Evolutionary conservation across 2,888 invertebrate genomes (phyloP).

Genomic region (Eupithecia abbreviata): DNA sequence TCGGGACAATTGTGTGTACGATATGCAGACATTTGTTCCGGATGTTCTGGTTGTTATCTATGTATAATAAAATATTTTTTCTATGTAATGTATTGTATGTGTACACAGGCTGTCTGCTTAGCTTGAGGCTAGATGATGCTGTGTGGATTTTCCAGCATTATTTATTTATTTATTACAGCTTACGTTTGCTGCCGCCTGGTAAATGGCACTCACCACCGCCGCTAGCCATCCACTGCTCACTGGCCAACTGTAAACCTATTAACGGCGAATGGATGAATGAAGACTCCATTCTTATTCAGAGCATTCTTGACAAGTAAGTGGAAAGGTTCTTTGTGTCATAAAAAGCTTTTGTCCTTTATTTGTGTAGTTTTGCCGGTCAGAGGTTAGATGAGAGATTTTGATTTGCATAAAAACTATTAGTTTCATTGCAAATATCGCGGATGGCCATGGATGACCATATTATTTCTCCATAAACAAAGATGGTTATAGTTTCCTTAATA

Average conservation of each 20-base stretch:
- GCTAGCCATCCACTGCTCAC: conserved; percentile 84
- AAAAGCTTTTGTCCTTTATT: not conserved
- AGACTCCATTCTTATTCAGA: conserved; percentile 82
- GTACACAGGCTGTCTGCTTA: too few relatives aligned
- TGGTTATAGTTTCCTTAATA: too few relatives aligned
- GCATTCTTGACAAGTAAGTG: conserved; percentile 85
- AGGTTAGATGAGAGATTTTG: not conserved
- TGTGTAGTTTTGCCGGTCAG: not conserved
- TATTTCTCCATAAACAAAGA: too few relatives aligned
- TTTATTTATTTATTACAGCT: conserved; percentile 54
- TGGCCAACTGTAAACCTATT: conserved; percentile 83
- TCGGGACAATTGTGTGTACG: too few relatives aligned
- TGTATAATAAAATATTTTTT: too few relatives aligned
- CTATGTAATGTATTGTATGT: too few relatives aligned
- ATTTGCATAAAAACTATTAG: not conserved
- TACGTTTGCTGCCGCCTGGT: conserved; percentile 75
- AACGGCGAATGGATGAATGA: conserved; percentile 79
- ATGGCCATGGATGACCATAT: too few relatives aligned
- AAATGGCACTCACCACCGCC: conserved; percentile 71
- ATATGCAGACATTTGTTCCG: too few relatives aligned
- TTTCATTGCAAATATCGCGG: not conserved
- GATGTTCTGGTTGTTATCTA: too few relatives aligned
- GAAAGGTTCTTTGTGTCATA: not conserved
- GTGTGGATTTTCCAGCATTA: too few relatives aligned
- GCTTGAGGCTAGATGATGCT: too few relatives aligned